Conservation (phyloP, 37 sponge, comb jelly and placozoan genomes). For the Oscarella lobularis region DNA sequence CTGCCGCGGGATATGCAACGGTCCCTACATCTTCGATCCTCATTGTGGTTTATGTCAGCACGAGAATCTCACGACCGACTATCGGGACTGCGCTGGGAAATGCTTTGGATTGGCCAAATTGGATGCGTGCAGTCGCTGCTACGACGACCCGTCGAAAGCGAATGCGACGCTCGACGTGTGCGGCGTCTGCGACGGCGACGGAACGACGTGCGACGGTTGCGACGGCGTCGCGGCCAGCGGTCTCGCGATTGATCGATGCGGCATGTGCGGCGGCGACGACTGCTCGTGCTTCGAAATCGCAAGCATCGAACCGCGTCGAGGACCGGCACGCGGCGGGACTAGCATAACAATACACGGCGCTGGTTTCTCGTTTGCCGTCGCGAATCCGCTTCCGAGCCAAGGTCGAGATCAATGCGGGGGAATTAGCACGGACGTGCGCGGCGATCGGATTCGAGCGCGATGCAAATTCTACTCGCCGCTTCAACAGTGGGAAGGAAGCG, state of each 20-base stretch:
- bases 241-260: constrained; percentile 45
- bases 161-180: constrained; percentile 42
- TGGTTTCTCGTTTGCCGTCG: constrained; percentile 42
- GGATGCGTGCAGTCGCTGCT: constrained; percentile 60
- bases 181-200: constrained; percentile 63
- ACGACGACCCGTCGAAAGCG: constrained; percentile 28
- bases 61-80: constrained; percentile 10
- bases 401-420: background rate
- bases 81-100: constrained; percentile 52
- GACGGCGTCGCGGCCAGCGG: constrained; percentile 45
- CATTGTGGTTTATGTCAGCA: constrained; percentile 65
- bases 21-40: constrained; percentile 37
- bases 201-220: constrained; percentile 62
- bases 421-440: background rate
- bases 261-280: constrained; percentile 63
- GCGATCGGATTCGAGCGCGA: background rate
- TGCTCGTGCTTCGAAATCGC: constrained; percentile 55
- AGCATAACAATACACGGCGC: constrained; percentile 41
- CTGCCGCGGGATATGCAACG: constrained; percentile 68
- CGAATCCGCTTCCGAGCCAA: background rate
- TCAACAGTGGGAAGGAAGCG: background rate
- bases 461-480: background rate
- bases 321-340: constrained; percentile 46
- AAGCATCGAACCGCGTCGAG: constrained; percentile 27
- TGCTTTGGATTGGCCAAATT: constrained; percentile 57